Base-by-base conservation (phyloP, 2,888 invertebrate genomes). In the Branchipolynoe longqiensis region DNA sequence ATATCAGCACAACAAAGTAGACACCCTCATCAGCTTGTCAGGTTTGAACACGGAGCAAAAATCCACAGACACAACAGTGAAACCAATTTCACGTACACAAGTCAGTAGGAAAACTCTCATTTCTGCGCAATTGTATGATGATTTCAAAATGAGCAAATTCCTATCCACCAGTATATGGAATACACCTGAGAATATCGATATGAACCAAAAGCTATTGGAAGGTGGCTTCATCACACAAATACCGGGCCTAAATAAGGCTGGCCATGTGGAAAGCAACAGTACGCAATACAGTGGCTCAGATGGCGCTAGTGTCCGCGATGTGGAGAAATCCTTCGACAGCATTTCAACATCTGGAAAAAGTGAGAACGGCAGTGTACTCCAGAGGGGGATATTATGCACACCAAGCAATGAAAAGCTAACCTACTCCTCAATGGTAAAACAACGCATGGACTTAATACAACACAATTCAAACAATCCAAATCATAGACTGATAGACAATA, bases 61-160 rank as follows among this genome's bases (percentile, higher is more conserved):
- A 12, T 33, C 69, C 38, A 69, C 18, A 33, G 36, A 69, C 22
- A 2, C 2, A 2, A 33, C 33, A 33, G 36, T 36, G 6, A 33
- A n/a, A 12, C 69, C 36, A 36, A 33, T 18, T 33, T 33, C 69
- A 14, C 69, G n/a, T 2, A 33, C 22, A n/a, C 62, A 2, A 14
- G 25, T 2, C 25, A 48, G 31, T 18, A 62, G 31, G 31, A 18
- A 25, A 28, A 28, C n/a, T 28, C 33, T 36, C n/a, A 33, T 69
- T 14, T 69, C 69, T 38, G 69, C 38, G 14, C 85, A 74, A 8
- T 58, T 73, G 33, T 58, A 54, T 78, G 85, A 85, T 78, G 78
- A 31, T 31, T 85, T 78, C 59, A 64, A 78, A 25, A 41, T 74
- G 33, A 85, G 85, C 78, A 74, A 74, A 36, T 85, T 78, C 58